Base-by-base conservation (phyloP, 2,797 vertebrate species). In the Cossypha niveicapilla region DNA sequence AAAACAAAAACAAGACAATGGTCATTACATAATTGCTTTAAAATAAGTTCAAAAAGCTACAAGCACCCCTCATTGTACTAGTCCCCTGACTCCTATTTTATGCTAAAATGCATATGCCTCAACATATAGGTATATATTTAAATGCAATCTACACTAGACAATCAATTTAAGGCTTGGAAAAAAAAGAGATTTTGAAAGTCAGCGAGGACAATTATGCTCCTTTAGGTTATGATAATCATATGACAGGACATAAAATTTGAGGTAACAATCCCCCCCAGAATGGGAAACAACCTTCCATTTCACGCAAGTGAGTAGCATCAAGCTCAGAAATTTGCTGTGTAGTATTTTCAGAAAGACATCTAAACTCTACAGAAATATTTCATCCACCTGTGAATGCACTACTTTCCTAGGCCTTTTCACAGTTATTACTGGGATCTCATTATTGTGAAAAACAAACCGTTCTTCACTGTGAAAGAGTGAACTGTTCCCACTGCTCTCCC, bases 381-480 rank as follows among this genome's bases (percentile, higher is more conserved):
- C 34, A 48, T 47, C 47, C 48, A 56, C 62, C 34, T 2, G 0
- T 37, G 15, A 84, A 78, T 28, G 18, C 14, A 60, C 25, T 13
- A 39, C 22, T 44, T 86, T 65, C 22, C 51, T 34, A 41, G 13
- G 62, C 30, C 56, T 73, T 41, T 86, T 44, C 63, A 57, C 14
- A 54, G 24, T 51, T 82, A 73, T 25, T 70, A 51, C n/a, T 0
- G 0, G 17, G 27, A 87, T 60, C 48, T 75, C 35, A 32, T 75
- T 71, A 84, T 51, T 58, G 62, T 61, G 74, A 82, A 73, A 93
- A 95, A 18, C 27, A 92, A 74, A 79, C 18, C 0, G 1, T 30
- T 92, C 30, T 57, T 76, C 63, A 44, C 13, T 57, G 35, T 65
- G 47, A 58, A 75, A 73, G n/a, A 81, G 21, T 28, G 21, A 96